Base-by-base conservation (phyloP, 2,888 invertebrate genomes). In the Agrotis ipsilon region DNA sequence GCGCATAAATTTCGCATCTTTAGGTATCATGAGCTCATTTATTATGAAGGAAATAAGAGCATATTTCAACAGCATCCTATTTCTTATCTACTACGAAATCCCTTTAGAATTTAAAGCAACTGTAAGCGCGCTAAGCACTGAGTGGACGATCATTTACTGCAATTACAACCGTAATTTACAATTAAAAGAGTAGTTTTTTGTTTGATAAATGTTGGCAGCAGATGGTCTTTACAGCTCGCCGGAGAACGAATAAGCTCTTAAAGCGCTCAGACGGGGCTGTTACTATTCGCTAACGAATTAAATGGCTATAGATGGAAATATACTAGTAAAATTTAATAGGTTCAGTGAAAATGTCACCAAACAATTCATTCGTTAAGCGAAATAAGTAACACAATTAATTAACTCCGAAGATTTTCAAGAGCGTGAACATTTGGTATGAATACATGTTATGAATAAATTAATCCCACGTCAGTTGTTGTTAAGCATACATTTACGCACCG, bases 101-200 rank as follows among this genome's bases (percentile, higher is more conserved):
- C 68, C 66, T 59, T 51, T 68, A 62, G 51, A 65, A 68, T 74
- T 79, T 68, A 75, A 82, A 84, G 54, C 61, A 46, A 57, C 49
- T 69, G 52, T 52, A 70, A 80, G 81, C 76, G 58, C 67, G 72
- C 72, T 68, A 66, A 71, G 68, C 57, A 57, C 66, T 78, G 49
- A 62, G 66, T 78, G 32, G 59, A 66, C 65, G 57, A 72, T 62
- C 81, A 65, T 81, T 81, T 78, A 81, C 68, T 71, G 78, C 80
- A 84, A 84, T 84, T 84, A 84, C 67, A 72, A 78, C 83, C 80
- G 78, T 76, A 84, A 84, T 75, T 84, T 84, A 80, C 65, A 80
- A 84, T 80, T 80, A 81, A 81, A 81, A 76, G 75, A 83, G 78
- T 74, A 77, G 78, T 76, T 85, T 84, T 83, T 83, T 78, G 70